These are phyloP conservation scores for Harlomillsia oculata DNA, from an alignment of 1,140 invertebrate genomes.

Conservation along the genomic window DNA sequence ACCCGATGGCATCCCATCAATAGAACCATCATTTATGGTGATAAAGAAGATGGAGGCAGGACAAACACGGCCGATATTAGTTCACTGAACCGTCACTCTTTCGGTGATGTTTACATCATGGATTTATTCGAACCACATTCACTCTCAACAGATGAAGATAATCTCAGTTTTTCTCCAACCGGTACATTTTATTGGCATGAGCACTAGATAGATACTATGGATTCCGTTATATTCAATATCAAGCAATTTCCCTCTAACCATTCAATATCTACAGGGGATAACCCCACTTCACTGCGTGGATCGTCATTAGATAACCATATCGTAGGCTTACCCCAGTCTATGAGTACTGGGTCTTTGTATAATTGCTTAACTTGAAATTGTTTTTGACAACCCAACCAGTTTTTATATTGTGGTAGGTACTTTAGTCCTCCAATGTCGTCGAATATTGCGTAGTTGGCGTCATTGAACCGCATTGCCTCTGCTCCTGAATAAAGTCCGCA, in stretches of 20 bases:
- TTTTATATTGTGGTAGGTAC: neutral
- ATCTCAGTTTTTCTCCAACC: no score
- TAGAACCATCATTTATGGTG: no score
- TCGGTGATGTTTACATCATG: no score
- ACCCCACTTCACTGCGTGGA: neutral
- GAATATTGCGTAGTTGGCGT: slow-evolving; percentile 3
- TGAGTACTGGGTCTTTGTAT: neutral
- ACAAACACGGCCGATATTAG: no score
- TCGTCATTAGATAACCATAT: slow-evolving; percentile 1
- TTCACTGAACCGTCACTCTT: no score
- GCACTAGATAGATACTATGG: neutral
- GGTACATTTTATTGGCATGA: slow-evolving; percentile 1
- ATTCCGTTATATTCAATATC: neutral
- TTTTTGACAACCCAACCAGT: neutral
- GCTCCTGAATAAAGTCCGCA: neutral
- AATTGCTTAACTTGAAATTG: neutral
- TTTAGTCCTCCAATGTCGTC: neutral
- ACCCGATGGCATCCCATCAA: no score
- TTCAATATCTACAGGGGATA: neutral
- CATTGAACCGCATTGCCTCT: neutral
- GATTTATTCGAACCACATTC: no score
- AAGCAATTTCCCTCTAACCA: slow-evolving; percentile 3
- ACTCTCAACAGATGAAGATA: no score
- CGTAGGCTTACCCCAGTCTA: slow-evolving; percentile 2
- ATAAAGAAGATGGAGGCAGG: no score